Evolutionary conservation across 2,888 invertebrate genomes (phyloP).

Genomic region (Lepidonotus clava): DNA sequence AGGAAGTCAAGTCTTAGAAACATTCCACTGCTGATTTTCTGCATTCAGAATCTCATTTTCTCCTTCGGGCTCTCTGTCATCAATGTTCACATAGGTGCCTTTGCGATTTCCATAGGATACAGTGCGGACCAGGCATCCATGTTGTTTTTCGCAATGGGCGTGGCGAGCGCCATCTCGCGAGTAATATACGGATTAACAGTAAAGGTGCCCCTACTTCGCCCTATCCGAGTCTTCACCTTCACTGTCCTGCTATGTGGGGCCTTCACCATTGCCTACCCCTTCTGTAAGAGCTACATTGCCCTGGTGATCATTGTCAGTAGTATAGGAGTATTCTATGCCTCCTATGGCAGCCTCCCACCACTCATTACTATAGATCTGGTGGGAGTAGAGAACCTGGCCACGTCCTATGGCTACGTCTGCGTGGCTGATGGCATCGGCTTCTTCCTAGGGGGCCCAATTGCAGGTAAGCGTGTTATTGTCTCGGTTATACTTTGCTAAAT

Average conservation of each 20-base stretch:
- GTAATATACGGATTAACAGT: neutral
- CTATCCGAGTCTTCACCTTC: neutral
- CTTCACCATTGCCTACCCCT: conserved; percentile 23
- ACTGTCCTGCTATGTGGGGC: neutral
- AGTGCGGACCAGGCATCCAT: neutral
- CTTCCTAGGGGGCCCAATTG: conserved; percentile 11
- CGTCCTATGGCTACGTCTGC: neutral
- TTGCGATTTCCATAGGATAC: neutral
- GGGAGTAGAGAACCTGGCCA: neutral
- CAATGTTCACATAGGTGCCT: conserved; percentile 39
- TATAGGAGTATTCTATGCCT: conserved; percentile 9
- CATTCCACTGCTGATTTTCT: neutral
- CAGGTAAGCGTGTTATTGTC: neutral
- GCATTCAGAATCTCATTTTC: conserved; percentile 20
- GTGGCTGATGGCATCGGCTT: conserved; percentile 31
- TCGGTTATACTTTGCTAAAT: neutral
- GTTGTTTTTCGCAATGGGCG: conserved; percentile 7
- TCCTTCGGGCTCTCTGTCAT: conserved; percentile 21
- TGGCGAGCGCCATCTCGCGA: conserved; percentile 11
- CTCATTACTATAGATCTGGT: conserved; percentile 2
- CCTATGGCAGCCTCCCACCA: conserved; percentile 25
- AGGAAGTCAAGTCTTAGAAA: neutral
- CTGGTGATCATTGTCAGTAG: neutral
- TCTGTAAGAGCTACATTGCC: neutral
- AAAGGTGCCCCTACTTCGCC: neutral